Evolutionary conservation across 2,113 vertebrate species (phyloP).

Genomic region (human): GRCh38 chr3:7281001-7281500

Average conservation of each 20-base stretch:
- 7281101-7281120: neutral
- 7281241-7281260: neutral
- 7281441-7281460: neutral
- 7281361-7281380: neutral
- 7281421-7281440: neutral
- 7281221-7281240: neutral
- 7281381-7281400: neutral
- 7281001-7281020: neutral
- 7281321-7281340: neutral
- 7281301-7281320: neutral
- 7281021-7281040: neutral
- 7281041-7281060: neutral
- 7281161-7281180: neutral
- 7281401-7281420: neutral
- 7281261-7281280: neutral
- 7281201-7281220: neutral
- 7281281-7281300: neutral
- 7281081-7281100: neutral
- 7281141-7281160: neutral
- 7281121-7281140: slow-evolving; percentile 31
- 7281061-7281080: neutral
- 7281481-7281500: neutral
- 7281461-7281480: neutral
- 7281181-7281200: slow-evolving; percentile 32
- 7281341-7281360: neutral